Evolutionary conservation across 2,113 vertebrate genomes (phyloP).

Genomic region (Fulica atra): DNA sequence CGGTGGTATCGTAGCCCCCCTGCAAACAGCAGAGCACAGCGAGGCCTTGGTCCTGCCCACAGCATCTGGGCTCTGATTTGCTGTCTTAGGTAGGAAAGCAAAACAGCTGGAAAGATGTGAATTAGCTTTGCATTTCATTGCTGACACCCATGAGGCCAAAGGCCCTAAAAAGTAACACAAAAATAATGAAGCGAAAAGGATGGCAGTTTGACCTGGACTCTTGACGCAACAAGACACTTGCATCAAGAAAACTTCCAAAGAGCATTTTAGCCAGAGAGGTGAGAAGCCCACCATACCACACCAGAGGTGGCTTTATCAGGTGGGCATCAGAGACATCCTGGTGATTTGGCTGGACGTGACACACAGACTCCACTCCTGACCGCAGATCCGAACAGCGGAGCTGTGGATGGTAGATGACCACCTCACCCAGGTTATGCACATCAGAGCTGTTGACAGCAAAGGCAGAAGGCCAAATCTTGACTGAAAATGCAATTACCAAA

Average conservation of each 20-base stretch:
- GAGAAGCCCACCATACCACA: background rate
- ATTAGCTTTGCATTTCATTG: background rate
- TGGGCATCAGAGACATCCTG: background rate
- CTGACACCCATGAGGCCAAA: background rate
- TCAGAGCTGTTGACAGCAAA: background rate
- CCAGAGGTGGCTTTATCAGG: background rate
- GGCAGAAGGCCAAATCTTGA: background rate
- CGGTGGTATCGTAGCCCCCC: background rate
- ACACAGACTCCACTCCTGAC: accelerated
- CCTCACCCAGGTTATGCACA: background rate
- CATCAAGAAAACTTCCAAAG: background rate
- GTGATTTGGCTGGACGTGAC: background rate
- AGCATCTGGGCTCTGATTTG: background rate
- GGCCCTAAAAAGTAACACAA: background rate
- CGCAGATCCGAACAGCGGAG: accelerated
- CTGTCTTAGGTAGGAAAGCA: background rate
- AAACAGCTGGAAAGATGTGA: background rate
- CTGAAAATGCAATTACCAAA: background rate
- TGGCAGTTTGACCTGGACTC: background rate
- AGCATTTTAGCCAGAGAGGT: background rate
- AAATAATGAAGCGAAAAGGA: background rate
- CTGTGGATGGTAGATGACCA: background rate
- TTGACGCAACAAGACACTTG: background rate
- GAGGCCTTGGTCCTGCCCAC: background rate
- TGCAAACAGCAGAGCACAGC: background rate